Conservation (phyloP, 1,140 invertebrate species). For the Solenopsis fugax region DNA sequence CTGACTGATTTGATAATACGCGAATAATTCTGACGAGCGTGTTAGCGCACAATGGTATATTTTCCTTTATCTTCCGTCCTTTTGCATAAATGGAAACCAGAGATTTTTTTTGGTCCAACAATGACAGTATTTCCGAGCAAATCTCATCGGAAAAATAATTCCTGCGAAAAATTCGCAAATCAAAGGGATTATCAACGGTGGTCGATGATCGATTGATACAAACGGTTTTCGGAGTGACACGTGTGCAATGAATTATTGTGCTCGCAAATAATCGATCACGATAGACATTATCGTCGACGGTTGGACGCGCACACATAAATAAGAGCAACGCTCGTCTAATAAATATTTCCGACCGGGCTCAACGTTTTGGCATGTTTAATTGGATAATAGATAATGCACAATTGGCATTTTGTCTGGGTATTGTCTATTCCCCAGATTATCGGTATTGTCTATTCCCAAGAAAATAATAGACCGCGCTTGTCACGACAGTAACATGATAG, state of each 20-base stretch:
- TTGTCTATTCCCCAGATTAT: conserved; percentile 25
- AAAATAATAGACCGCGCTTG: not conserved
- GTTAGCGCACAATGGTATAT: not conserved
- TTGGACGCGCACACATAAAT: conserved; percentile 45
- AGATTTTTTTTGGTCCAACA: not conserved
- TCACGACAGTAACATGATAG: conserved; percentile 11
- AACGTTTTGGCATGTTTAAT: conserved; percentile 57
- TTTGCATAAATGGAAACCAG: not conserved
- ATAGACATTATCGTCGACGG: not conserved
- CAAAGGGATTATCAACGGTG: conserved; percentile 14
- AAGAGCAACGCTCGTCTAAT: conserved; percentile 53
- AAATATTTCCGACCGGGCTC: conserved; percentile 49
- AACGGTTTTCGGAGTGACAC: conserved; percentile 30
- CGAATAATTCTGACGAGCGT: not conserved
- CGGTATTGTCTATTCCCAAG: conserved; percentile 16
- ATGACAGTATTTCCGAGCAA: conserved; percentile 10
- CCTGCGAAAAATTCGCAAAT: conserved; percentile 25
- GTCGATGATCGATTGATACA: conserved; percentile 37
- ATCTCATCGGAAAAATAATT: conserved; percentile 35
- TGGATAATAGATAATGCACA: conserved; percentile 42
- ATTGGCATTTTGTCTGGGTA: not conserved
- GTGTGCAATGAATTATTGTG: conserved; percentile 38
- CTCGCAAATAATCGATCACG: conserved; percentile 10
- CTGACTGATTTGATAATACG: not conserved
- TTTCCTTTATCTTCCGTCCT: conserved; percentile 1